Base-by-base conservation (phyloP, 2,888 invertebrate genomes). In the Pogonocherus hispidulus region DNA sequence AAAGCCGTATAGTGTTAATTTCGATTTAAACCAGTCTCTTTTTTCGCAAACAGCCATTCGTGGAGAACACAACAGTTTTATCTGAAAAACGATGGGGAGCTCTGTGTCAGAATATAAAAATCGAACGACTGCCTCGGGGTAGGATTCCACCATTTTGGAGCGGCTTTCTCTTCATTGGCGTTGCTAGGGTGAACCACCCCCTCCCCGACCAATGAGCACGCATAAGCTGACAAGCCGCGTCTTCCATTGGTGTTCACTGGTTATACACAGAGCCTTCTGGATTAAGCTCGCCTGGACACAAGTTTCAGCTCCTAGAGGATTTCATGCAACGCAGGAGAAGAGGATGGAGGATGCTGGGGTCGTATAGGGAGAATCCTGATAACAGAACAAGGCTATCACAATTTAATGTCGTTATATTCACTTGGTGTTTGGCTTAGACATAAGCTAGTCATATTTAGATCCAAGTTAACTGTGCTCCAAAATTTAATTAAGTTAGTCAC, bases 361-460 rank as follows among this genome's bases (percentile, higher is more conserved):
- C 54, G 60, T 60, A 73, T 66, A 70, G 62, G 70, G 71, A 69
- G 73, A 76, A 76, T 75, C 77, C 77, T 83, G 85, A 85, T 84
- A 86, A 85, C 84, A 84, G 84, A 84, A 84, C 85, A 85, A 84
- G 84, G 84, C 84, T 86, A 86, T 86, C 86, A 86, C 84, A 84
- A 84, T 84, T 85, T 86, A 86, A 86, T 86, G 83, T 84, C 82
- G 86, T 86, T 86, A 86, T 85, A 86, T 83, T 85, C 86, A 85
- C 85, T 86, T 85, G 85, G 82, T 84, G 84, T 84, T 84, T 83
- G 85, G 85, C 85, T 84, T 83, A 85, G 85, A 84, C 85, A 85
- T 85, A 85, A 85, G 85, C 84, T 83, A 85, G 85, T 84, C 85
- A 84, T 84, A 85, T 86, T 84, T 84, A 83, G 84, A 84, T 84